Evolutionary conservation across 2,113 vertebrate genomes (phyloP).

Genomic region (Zingel zingel): DNA sequence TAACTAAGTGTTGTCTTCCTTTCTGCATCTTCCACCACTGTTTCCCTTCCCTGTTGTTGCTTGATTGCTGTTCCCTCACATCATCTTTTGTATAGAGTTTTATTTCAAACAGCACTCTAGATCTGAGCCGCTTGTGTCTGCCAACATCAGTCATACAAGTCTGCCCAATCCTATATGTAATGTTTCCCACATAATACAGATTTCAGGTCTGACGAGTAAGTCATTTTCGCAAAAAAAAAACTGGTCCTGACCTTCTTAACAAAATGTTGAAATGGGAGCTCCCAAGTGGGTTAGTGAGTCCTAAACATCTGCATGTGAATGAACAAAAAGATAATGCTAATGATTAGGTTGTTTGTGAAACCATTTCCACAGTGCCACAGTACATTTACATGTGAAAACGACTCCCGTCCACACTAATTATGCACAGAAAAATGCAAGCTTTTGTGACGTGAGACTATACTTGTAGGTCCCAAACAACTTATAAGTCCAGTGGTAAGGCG

Average conservation of each 20-base stretch:
- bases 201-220: not conserved
- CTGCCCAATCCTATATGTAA: not conserved
- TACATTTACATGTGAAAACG: not conserved
- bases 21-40: constrained; percentile 20
- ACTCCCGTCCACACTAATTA: not conserved
- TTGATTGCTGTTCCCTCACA: constrained; percentile 2
- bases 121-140: too few relatives aligned
- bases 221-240: not conserved
- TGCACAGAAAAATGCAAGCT: too few relatives aligned
- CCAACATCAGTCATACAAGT: not conserved
- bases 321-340: not conserved
- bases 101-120: too few relatives aligned
- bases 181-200: not conserved
- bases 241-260: not conserved
- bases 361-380: not conserved
- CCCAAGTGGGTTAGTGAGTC: not conserved
- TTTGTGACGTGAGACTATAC: too few relatives aligned
- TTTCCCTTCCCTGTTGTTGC: constrained; percentile 10
- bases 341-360: not conserved
- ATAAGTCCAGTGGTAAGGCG: too few relatives aligned
- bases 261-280: not conserved
- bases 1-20: constrained; percentile 50
- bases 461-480: too few relatives aligned
- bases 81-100: too few relatives aligned
- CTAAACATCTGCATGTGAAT: not conserved